Percentiles rank a stretch among this genome's conserved stretches.
Conservation (phyloP, 2,888 invertebrate genomes). For the Zygothrica quintamaculata region DNA sequence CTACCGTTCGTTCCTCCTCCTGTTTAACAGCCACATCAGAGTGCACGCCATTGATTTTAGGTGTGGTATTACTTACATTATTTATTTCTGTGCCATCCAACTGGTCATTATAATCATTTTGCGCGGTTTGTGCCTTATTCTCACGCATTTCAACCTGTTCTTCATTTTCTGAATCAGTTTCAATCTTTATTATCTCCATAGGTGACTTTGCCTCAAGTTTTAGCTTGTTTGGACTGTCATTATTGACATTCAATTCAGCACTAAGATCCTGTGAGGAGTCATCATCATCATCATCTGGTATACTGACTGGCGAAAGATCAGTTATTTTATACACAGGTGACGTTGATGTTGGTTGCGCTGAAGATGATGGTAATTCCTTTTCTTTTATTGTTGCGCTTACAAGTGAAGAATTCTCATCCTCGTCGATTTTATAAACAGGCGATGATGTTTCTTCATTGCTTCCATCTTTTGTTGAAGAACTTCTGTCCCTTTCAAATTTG, state of each 20-base stretch:
- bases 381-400: neutral
- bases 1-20: neutral
- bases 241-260: conserved; percentile 20
- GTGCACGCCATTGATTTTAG: conserved; percentile 47
- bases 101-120: conserved; percentile 14
- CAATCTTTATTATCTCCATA: conserved; percentile 45
- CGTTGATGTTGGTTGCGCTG: neutral
- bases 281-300: conserved; percentile 43
- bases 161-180: conserved; percentile 42
- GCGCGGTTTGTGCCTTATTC: conserved; percentile 1
- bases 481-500: neutral
- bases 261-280: conserved; percentile 18
- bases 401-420: conserved; percentile 4
- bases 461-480: neutral
- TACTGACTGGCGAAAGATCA: conserved; percentile 41
- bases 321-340: conserved; percentile 33
- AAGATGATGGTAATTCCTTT: neutral
- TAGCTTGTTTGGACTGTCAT: conserved; percentile 4
- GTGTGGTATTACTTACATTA: conserved; percentile 5
- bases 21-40: too few species aligned
- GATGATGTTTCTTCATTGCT: conserved; percentile 5
- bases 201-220: conserved; percentile 14
- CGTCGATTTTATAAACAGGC: conserved; percentile 17
- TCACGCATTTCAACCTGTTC: conserved; percentile 10
- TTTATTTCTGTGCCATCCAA: conserved; percentile 6